Percentiles rank a stretch among this genome's conserved stretches.
Evolutionary conservation across 2,888 invertebrate genomes (phyloP).

Genomic region (Paralinhomoeus sp.): DNA sequence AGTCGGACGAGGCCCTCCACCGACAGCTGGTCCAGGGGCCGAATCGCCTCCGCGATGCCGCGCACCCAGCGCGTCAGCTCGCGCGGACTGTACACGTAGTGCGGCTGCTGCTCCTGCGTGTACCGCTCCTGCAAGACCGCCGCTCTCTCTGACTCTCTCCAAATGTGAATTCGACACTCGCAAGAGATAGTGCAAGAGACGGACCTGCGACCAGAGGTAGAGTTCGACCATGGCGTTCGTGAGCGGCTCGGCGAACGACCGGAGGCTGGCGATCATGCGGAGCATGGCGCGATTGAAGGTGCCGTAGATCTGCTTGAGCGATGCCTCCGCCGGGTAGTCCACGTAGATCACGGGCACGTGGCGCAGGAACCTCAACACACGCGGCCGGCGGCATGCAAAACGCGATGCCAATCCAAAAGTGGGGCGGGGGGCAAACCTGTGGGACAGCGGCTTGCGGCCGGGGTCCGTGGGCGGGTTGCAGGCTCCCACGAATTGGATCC

Average conservation of each 20-base stretch:
- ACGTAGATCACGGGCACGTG: slow-evolving; percentile 98
- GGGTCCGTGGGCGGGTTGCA: slow-evolving; percentile 99
- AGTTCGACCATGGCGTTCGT: slow-evolving; percentile 98
- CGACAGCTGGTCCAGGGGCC: slow-evolving; percentile 67
- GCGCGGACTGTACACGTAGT: slow-evolving; percentile 89
- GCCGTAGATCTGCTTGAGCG: slow-evolving; percentile 84
- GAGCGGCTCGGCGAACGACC: slow-evolving; percentile 78
- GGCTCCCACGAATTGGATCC: slow-evolving; percentile 97
- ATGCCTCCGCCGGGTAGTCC: slow-evolving; percentile 93
- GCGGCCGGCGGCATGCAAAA: not conserved
- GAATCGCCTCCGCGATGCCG: slow-evolving; percentile 90
- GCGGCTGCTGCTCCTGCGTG: slow-evolving; percentile 97
- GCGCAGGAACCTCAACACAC: slow-evolving; percentile 33
- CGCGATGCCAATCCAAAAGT: not conserved
- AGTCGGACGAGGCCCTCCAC: slow-evolving; percentile 88
- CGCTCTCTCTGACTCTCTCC: too few species aligned
- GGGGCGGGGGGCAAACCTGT: slow-evolving; percentile 4
- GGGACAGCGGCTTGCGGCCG: slow-evolving; percentile 39
- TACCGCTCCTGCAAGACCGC: slow-evolving; percentile 47
- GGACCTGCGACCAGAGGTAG: slow-evolving; percentile 65
- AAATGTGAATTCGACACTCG: too few species aligned
- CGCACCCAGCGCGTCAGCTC: slow-evolving; percentile 99
- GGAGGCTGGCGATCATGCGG: slow-evolving; percentile 64
- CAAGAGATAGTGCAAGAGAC: too few species aligned
- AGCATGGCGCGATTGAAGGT: slow-evolving; percentile 97